These are phyloP conservation scores for Araneus ventricosus DNA, from an alignment of 1,140 invertebrate species.

Conservation along the genomic window DNA sequence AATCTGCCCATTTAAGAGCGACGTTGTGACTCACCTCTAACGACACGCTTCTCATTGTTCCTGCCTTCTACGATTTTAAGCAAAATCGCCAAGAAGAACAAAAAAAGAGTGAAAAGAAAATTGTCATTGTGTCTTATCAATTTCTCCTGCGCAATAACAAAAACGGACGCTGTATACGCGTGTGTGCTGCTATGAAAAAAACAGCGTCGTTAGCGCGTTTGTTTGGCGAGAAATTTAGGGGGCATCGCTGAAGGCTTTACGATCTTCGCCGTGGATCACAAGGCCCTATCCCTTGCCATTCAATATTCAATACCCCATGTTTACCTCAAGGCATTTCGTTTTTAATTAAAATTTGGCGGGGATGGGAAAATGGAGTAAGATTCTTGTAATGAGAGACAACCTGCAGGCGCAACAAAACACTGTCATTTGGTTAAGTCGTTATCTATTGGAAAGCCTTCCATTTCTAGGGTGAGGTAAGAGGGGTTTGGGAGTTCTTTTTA, in stretches of 20 bases:
- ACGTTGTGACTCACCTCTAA: conserved; percentile 20
- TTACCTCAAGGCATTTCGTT: conserved; percentile 62
- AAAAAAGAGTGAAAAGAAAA: conserved; percentile 48
- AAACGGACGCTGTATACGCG: conserved; percentile 40
- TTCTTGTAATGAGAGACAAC: conserved; percentile 71
- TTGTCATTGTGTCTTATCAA: conserved; percentile 53
- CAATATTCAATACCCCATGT: conserved; percentile 62
- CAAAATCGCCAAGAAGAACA: conserved; percentile 46
- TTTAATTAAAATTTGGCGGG: conserved; percentile 71
- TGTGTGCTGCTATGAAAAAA: background rate
- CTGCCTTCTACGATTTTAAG: background rate
- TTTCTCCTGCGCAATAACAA: conserved; percentile 63
- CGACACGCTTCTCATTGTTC: conserved; percentile 55
- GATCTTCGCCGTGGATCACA: conserved; percentile 53
- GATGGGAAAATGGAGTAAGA: conserved; percentile 29
- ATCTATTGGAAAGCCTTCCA: conserved; percentile 68
- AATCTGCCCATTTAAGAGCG: conserved; percentile 28
- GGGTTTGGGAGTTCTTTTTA: background rate
- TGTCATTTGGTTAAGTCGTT: conserved; percentile 75
- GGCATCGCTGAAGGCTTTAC: conserved; percentile 70
- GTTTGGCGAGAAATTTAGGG: conserved; percentile 65
- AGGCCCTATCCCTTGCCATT: conserved; percentile 50
- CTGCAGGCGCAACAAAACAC: conserved; percentile 63
- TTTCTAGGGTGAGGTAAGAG: background rate
- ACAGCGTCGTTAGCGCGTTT: conserved; percentile 54